Base-by-base conservation (phyloP, 2,888 invertebrate genomes). In the Sinotaia quadrata region DNA sequence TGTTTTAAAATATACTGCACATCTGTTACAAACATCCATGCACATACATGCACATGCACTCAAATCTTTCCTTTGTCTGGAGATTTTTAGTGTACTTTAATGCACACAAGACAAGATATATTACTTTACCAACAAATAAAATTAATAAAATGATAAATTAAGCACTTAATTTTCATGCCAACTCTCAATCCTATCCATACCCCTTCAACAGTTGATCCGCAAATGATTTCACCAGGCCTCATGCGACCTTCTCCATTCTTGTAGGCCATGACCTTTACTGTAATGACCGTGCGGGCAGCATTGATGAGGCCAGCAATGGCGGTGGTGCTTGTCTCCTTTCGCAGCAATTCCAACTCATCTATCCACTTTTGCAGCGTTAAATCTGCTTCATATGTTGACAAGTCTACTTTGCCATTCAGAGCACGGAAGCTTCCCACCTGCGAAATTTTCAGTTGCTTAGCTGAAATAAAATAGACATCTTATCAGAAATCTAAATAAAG, bases 371-470 rank as follows among this genome's bases (percentile, higher is more conserved):
- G 72, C 24, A 87, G 75, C 0, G 87, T 86, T 33, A 85, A 78
- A 58, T 81, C 81, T 15, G 86, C 87, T 76, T 88, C 88, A 61
- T 81, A 79, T 12, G 84, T 83, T 0, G 87, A 85, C 66, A 88
- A 76, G 71, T 87, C 87, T 27, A 88, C 87, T 71, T 88, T 88
- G n/a, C 86, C 86, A 75, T 87, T 87, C 58, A 88, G 75, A 41
- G 85, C 83, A 61, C 83, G 81, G 79, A 88, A 87, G 74, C 87
- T 86, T 49, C 87, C 88, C 33, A 81, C 78, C 70, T 84, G 84
- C 68, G 81, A 81, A 60, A 87, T 74, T 61, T 79, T 78, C 49
- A 80, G 69, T 66, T 78, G 81, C 59, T 82, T 82, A 36, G 82
- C 81, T 81, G 74, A 8, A 49, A 44, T 4, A 36, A 52, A 10